Percentiles rank a stretch among this genome's conserved stretches.
Evolutionary conservation across 2,888 invertebrate genomes (phyloP).

Genomic region (Amphipoea lucens): DNA sequence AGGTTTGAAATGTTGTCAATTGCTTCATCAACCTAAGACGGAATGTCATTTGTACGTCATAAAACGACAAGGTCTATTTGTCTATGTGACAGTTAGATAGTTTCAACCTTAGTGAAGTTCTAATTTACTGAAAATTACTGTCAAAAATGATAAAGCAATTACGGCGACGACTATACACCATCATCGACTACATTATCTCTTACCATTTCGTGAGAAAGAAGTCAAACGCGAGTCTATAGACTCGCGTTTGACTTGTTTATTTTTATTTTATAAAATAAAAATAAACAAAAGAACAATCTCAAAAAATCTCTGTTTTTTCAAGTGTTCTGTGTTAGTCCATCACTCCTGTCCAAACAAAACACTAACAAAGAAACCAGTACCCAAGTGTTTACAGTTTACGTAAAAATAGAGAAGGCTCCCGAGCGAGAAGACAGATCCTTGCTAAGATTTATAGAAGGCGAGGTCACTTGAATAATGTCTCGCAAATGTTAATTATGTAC

Average conservation of each 20-base stretch:
- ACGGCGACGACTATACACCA: neutral
- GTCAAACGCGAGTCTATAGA: neutral
- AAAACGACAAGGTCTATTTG: neutral
- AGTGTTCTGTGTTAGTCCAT: neutral
- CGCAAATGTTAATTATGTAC: constrained; percentile 71
- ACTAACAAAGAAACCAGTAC: constrained; percentile 13
- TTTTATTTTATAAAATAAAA: neutral
- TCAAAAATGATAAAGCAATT: neutral
- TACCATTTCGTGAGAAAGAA: neutral
- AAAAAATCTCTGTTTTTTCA: neutral
- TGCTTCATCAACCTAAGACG: neutral
- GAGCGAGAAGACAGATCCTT: constrained; percentile 50
- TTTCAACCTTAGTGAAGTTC: neutral
- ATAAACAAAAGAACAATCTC: neutral
- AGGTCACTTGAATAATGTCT: constrained; percentile 69
- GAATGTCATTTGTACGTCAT: neutral
- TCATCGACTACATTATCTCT: neutral
- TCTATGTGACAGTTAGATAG: neutral
- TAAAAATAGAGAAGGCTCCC: constrained; percentile 37
- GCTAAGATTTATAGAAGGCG: constrained; percentile 64
- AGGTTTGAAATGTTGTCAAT: no score
- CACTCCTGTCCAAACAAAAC: constrained; percentile 16
- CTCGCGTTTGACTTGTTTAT: no score
- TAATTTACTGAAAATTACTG: neutral
- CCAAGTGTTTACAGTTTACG: constrained; percentile 1